Evolutionary conservation across 1,140 invertebrate genomes (phyloP).

Genomic region (Atopsyche davidsoni): DNA sequence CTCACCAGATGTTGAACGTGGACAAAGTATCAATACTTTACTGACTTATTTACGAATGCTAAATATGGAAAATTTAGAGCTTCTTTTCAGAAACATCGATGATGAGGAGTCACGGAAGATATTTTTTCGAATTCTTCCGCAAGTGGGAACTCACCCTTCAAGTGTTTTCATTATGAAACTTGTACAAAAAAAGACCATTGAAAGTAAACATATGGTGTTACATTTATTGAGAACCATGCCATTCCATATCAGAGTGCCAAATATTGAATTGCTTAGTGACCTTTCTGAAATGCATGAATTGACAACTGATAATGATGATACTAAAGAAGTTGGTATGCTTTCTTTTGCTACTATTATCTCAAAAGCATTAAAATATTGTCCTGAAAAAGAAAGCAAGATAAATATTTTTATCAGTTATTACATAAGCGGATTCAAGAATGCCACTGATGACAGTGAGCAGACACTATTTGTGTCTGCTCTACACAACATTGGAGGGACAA

Average conservation of each 20-base stretch:
- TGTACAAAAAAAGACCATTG: slow-evolving; percentile 33
- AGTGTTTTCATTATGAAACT: slow-evolving; percentile 37
- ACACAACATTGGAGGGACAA: slow-evolving; percentile 30
- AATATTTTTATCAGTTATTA: slow-evolving; percentile 23
- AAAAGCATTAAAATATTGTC: slow-evolving; percentile 32
- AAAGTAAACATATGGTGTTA: slow-evolving; percentile 30
- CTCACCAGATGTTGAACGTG: slow-evolving; percentile 35
- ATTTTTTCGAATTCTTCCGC: slow-evolving; percentile 39
- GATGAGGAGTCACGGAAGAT: slow-evolving; percentile 29
- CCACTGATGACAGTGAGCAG: slow-evolving; percentile 23
- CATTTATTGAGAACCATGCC: slow-evolving; percentile 37
- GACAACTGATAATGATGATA: slow-evolving; percentile 18
- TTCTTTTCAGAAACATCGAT: slow-evolving; percentile 31
- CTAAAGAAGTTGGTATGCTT: slow-evolving; percentile 36
- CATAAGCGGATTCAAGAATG: slow-evolving; percentile 29
- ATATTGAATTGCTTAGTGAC: slow-evolving; percentile 34
- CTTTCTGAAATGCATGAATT: slow-evolving; percentile 35
- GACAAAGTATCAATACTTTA: slow-evolving; percentile 38
- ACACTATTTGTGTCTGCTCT: slow-evolving; percentile 29
- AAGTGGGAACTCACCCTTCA: slow-evolving; percentile 39
- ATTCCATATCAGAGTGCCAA: slow-evolving; percentile 35
- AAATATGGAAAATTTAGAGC: slow-evolving; percentile 33
- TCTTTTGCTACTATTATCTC: slow-evolving; percentile 39
- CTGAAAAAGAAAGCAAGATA: slow-evolving; percentile 15
- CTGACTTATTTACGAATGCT: slow-evolving; percentile 33